phyloP scores from a whole-genome alignment of 2,113 vertebrate genomes.

The Oceanodroma tethys region DNA sequence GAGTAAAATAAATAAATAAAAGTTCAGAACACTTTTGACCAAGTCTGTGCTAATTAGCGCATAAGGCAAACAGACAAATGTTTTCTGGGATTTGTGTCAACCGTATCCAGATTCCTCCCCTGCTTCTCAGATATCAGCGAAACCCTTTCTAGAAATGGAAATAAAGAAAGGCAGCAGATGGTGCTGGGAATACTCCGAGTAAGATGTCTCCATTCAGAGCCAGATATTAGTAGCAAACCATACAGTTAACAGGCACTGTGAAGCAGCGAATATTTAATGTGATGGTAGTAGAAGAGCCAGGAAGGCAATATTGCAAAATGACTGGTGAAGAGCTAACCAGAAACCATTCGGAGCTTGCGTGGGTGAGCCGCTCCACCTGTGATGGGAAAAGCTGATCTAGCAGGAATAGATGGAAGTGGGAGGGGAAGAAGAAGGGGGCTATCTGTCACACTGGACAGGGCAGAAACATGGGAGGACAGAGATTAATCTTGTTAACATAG shows the following conservation, averaged over 20 bases:
- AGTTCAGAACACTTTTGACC: constrained; percentile 63
- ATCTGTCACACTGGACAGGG: neutral
- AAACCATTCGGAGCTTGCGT: neutral
- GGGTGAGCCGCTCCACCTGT: neutral
- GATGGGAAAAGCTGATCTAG: neutral
- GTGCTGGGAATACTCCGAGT: constrained; percentile 6
- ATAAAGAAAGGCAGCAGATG: constrained; percentile 51
- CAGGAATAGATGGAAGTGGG: neutral
- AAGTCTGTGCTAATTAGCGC: constrained; percentile 41
- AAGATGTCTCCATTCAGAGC: constrained; percentile 22
- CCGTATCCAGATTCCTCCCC: neutral
- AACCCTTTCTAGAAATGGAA: constrained; percentile 38
- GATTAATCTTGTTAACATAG: neutral
- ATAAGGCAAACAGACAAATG: constrained; percentile 40
- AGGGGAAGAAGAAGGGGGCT: neutral
- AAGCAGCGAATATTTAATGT: neutral
- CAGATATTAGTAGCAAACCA: constrained; percentile 13
- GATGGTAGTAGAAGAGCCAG: neutral
- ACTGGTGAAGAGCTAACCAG: neutral
- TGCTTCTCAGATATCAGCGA: constrained; percentile 35
- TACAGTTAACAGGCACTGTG: neutral
- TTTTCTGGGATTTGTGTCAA: constrained; percentile 54
- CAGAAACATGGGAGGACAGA: neutral
- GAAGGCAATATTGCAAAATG: neutral
- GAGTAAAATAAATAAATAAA: constrained; percentile 53